Percentiles rank a stretch among this genome's conserved stretches.
Conservation (phyloP, 2,797 vertebrate species). For the Petrocephalus schoutedeni region DNA sequence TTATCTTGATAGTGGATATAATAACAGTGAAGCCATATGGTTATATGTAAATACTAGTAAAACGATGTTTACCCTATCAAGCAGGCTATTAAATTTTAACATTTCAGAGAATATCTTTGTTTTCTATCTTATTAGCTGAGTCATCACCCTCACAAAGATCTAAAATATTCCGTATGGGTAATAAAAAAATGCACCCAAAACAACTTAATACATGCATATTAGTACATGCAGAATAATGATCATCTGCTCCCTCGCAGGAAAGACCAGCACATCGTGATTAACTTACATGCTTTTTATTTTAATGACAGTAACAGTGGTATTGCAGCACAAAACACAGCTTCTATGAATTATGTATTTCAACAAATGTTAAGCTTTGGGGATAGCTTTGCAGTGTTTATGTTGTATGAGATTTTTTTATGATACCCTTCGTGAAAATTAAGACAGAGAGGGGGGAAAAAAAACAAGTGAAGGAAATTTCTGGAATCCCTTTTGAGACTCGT, state of each 20-base stretch:
- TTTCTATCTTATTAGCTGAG: neutral
- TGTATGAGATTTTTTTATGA: constrained; percentile 61
- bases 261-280: neutral
- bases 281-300: neutral
- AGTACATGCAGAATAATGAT: neutral
- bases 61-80: neutral
- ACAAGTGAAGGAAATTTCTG: constrained; percentile 69
- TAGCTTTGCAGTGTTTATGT: constrained; percentile 63
- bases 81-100: neutral
- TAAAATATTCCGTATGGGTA: neutral
- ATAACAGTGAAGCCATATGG: neutral
- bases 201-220: neutral
- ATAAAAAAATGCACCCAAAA: neutral
- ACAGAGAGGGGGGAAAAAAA: constrained; percentile 47
- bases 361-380: constrained; percentile 60
- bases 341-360: constrained; percentile 44
- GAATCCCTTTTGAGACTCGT: constrained; percentile 72
- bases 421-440: constrained; percentile 56
- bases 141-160: constrained; percentile 6
- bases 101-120: neutral
- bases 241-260: neutral
- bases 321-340: constrained; percentile 6
- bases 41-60: neutral
- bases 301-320: neutral
- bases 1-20: neutral